These are phyloP conservation scores for Ceyx margarethae DNA, from an alignment of 2,113 vertebrate genomes.

Conservation along the genomic window DNA sequence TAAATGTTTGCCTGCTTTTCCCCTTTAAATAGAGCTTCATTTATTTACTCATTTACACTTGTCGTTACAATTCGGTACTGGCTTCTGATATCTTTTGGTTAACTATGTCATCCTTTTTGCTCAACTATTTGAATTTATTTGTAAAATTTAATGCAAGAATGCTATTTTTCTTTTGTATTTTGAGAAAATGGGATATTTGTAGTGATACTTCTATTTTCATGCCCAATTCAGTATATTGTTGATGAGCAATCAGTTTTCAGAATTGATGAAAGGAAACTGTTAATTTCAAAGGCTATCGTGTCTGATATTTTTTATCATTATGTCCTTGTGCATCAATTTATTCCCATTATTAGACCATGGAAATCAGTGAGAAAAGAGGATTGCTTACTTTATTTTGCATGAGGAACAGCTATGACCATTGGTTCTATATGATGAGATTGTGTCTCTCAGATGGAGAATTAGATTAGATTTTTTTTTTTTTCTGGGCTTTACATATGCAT, in stretches of 20 bases:
- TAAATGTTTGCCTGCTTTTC: slow-evolving; percentile 16
- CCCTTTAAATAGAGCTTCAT: not conserved
- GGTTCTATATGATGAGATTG: not conserved
- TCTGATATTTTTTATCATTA: not conserved
- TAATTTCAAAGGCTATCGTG: not conserved
- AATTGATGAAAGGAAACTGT: not conserved
- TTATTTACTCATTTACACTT: slow-evolving; percentile 17
- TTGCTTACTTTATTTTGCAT: not conserved
- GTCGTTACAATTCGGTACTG: not conserved
- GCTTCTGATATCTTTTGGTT: not conserved
- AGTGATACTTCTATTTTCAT: not conserved
- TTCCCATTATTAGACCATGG: not conserved
- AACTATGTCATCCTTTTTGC: not conserved
- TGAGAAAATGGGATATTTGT: not conserved
- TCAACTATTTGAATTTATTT: not conserved
- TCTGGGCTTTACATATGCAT: fast-evolving
- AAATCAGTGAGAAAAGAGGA: not conserved
- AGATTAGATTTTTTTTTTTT: not conserved
- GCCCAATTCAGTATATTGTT: not conserved
- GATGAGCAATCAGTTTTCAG: not conserved
- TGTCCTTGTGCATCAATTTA: not conserved
- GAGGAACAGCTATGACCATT: not conserved
- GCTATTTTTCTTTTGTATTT: not conserved
- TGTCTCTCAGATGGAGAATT: not conserved
- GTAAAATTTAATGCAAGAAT: not conserved